phyloP scores from a whole-genome alignment of 1,140 invertebrate genomes.

The Hylaeus anthracinus region DNA sequence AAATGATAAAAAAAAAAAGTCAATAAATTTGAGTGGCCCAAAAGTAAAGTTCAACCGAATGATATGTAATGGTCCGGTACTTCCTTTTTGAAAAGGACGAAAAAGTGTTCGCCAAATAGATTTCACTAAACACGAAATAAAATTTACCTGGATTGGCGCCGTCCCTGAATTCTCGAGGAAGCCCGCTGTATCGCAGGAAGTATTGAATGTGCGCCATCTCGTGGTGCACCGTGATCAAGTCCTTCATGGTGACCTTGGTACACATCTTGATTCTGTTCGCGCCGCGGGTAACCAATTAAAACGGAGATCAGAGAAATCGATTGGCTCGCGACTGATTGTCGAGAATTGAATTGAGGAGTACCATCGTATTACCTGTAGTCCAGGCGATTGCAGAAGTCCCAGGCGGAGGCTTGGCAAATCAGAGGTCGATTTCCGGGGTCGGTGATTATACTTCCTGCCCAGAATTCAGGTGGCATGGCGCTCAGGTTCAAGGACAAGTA shows the following conservation, averaged over 20 bases:
- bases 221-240: conserved; percentile 95
- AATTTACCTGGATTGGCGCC: conserved; percentile 94
- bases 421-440: conserved; percentile 88
- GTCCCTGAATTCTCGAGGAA: conserved; percentile 92
- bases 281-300: background rate
- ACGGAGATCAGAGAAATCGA: background rate
- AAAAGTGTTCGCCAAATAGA: too few species aligned
- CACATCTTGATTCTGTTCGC: conserved; percentile 95
- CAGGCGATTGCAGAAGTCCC: conserved; percentile 95
- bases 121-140: background rate
- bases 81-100: too few species aligned
- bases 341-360: background rate
- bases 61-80: too few species aligned
- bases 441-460: conserved; percentile 88
- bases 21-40: too few species aligned
- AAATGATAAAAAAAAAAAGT: too few species aligned
- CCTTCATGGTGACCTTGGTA: conserved; percentile 92
- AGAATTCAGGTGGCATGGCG: conserved; percentile 91
- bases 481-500: conserved; percentile 92
- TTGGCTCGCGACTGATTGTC: background rate
- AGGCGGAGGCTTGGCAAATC: conserved; percentile 93
- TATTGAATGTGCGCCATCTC: conserved; percentile 97
- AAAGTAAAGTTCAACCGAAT: too few species aligned
- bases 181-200: conserved; percentile 91
- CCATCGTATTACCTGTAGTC: conserved; percentile 85